Base-by-base conservation (phyloP, 37 sponge, comb jelly and placozoan genomes). In the Ianthella basta region DNA sequence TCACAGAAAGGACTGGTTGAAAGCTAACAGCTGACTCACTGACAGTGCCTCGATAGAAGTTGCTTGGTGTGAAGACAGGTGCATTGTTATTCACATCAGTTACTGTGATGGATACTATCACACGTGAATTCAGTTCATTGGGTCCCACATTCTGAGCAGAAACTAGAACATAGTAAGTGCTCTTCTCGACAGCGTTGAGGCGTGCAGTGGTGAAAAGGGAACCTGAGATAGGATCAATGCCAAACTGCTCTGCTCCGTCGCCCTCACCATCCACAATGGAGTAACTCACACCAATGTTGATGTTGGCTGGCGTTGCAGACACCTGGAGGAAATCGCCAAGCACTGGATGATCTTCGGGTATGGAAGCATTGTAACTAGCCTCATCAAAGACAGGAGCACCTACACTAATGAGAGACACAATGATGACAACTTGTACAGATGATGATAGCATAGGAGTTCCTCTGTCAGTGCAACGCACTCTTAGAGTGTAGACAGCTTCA, bases 51-150 rank as follows among this genome's bases (percentile, higher is more conserved):
- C 72, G 64, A 54, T 85, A 85, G 57, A 72, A 82, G 36, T 83
- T 55, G 21, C 33, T 24, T 19, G 78, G 78, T 4, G 59, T 8
- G 56, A 93, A 90, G 18, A 54, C 20, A 30, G 91, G 91, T 30
- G 30, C 20, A 60, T 91, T 67, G 74, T 94, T 79, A 67, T 94
- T 94, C 40, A 94, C 74, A 50, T 90, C 94, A 0, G 64, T 54
- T 12, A 94, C 83, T 19, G 63, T 40, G 6, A 94, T 55, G 4
- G 0, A 12, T 25, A 94, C 88, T 1, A 81, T 86, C 20, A 82
- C 89, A 40, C 35, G 29, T 20, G 94, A 80, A 35, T 84, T 74
- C 12, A 81, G 69, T 8, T 39, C 44, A 66, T 53, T 77, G n/a
- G 72, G 25, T 36, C 91, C 89, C 30, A 63, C 82, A 0, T 65